Base-by-base conservation (phyloP, 2,113 vertebrate species). In the Struthio camelus region DNA sequence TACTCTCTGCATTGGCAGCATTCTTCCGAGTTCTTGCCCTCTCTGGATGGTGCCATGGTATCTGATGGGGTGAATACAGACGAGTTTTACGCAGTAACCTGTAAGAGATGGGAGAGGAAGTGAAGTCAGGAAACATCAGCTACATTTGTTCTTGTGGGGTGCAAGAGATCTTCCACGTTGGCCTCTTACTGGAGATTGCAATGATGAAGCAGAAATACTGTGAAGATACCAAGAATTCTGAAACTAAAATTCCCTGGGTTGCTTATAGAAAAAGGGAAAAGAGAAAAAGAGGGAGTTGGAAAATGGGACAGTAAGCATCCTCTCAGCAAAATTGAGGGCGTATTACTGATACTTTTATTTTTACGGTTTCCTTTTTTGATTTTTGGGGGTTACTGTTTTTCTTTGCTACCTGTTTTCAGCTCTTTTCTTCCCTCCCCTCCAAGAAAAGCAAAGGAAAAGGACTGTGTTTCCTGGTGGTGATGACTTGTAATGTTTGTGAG, bases 51-150 rank as follows among this genome's bases (percentile, higher is more conserved):
- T 86, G 32, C 98, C 98, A 0, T 96, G 85, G 93, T 97, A 98
- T 9, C 95, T 97, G 94, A 95, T 79, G 70, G 98, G 98, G 71
- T 98, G 98, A 81, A 99, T 93, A 51, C 98, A 98, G 93, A 98
- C 95, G 1, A 99, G 95, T 95, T 98, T 98, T 58, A 99, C 98
- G 67, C 98, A 99, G 86, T 96, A 97, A 94, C 76, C 98, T 99
- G 79, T 91, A 89, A 95, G 79, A 94, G 96, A 93, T 0, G 2
- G 59, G 93, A 76, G 73, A 90, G 64, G 83, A 95, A 90, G 19
- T 0, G 0, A 61, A 85, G 85, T 96, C 90, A 96, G 90, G 77
- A 80, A 95, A 61, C 62, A 85, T 7, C 42, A n/a, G 54, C 80
- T 79, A 27, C 24, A 11, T 80, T 69, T 75, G 25, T 34, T 51